Evolutionary conservation across 1,140 invertebrate genomes (phyloP), one percentile per base, ranked within the genome.

Genomic region (Pachypsylla venusta): DNA sequence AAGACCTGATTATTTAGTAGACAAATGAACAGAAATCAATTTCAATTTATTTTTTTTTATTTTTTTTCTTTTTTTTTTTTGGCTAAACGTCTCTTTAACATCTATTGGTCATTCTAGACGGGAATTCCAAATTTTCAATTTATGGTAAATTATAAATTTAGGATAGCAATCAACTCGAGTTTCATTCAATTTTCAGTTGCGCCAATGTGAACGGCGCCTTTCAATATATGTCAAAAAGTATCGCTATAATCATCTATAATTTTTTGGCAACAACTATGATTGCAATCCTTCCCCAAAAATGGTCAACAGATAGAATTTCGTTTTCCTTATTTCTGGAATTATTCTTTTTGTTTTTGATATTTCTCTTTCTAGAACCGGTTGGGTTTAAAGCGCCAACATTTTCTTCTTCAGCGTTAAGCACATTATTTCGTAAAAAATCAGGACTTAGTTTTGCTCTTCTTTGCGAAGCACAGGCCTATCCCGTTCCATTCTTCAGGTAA

Each of bases 401-500:
- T 63, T 67, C 73, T 2, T 68, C 71, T 1, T 69, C 73, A 39
- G 64, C 75, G 58, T 76, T 77, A 69, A 61, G 62, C 64, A 66
- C 64, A 39, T 69, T 68, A 27, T 65, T 71, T 54, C 66, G 65
- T 58, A 67, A 66, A 60, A 48, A 30, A 14, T 26, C 54, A 14
- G 57, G 48, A 5, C 59, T 62, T 40, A 64, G 63, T 62, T 56
- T 66, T 40, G 68, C 74, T 64, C 71, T 61, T 70, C 68, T 80
- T 56, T 82, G 81, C 70, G 76, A 77, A 59, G 80, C 79, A 27
- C 81, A 83, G 73, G 79, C 77, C 60, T 83, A 77, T 69, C 83
- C 83, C 61, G 76, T 79, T 64, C 81, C 81, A 55, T 71, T 73
- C 63, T 82, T 81, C 75, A 82, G 80, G 81, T 82, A 80, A 56